These are phyloP conservation scores for Labrus mixtus DNA, from an alignment of 2,113 vertebrate species.

Conservation along the genomic window DNA sequence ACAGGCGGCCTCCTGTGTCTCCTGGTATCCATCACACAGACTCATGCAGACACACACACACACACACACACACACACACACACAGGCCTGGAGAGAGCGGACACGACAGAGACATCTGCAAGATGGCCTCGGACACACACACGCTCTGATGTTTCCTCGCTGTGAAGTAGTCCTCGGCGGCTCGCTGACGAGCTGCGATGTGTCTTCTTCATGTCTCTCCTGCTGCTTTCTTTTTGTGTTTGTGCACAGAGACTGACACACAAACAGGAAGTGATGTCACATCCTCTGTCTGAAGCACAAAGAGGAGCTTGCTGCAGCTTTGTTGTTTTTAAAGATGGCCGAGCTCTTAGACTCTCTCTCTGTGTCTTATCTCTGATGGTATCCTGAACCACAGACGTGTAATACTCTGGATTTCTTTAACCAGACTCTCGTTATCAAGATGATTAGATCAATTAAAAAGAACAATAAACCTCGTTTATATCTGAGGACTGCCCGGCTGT, in stretches of 20 bases:
- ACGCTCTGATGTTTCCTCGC: conserved; percentile 46
- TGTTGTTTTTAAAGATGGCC: too few species aligned
- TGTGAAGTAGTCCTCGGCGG: conserved; percentile 47
- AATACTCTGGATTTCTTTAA: too few species aligned
- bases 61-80: conserved; percentile 42
- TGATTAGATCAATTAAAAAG: too few species aligned
- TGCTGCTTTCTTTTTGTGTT: conserved; percentile 42
- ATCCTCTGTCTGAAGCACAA: conserved; percentile 28
- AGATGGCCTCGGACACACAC: conserved; percentile 75
- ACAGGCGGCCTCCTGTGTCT: conserved; percentile 61
- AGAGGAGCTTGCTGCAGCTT: neutral
- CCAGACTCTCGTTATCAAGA: too few species aligned
- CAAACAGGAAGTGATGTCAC: conserved; percentile 14
- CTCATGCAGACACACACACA: conserved; percentile 38
- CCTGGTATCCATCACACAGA: conserved; percentile 61
- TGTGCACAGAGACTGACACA: conserved; percentile 5
- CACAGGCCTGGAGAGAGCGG: conserved; percentile 47
- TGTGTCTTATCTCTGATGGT: too few species aligned
- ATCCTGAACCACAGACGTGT: too few species aligned
- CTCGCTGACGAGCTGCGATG: conserved; percentile 50
- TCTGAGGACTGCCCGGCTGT: too few species aligned
- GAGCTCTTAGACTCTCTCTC: too few species aligned
- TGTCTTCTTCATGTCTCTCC: conserved; percentile 19
- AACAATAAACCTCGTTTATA: too few species aligned
- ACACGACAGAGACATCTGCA: conserved; percentile 78